A percentile compares a stretch with the other conserved stretches of the same genome.
These are phyloP conservation scores for Eulemur rufifrons DNA, from an alignment of 2,113 vertebrate species.

Conservation along the genomic window DNA sequence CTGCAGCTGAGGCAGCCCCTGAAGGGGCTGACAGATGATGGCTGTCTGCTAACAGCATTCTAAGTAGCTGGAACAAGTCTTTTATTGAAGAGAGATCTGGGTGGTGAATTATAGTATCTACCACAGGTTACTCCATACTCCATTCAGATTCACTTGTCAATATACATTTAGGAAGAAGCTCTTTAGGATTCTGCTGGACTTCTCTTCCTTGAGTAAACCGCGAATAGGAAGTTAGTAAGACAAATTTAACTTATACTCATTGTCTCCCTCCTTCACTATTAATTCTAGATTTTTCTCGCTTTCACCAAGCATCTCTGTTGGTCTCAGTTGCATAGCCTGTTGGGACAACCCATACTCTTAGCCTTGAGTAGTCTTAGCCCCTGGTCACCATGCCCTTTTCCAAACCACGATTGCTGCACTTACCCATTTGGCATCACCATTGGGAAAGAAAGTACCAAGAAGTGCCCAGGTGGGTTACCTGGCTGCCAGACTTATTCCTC, in stretches of 20 bases:
- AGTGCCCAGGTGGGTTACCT: neutral
- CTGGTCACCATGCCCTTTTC: neutral
- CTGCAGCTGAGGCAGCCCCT: neutral
- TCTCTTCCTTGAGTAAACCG: neutral
- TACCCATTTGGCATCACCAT: neutral
- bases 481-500: neutral
- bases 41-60: neutral
- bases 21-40: neutral
- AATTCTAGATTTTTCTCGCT: neutral
- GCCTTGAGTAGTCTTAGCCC: neutral
- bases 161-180: neutral
- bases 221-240: neutral
- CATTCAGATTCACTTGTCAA: neutral
- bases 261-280: neutral
- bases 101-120: neutral
- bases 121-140: neutral
- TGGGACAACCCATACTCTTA: neutral
- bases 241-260: neutral
- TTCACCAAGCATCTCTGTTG: neutral
- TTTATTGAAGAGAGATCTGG: neutral
- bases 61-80: neutral
- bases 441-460: neutral
- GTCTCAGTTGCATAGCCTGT: neutral
- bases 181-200: neutral
- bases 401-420: neutral